Conservation (phyloP, 2,888 invertebrate genomes). For the Lochmaea capreae region DNA sequence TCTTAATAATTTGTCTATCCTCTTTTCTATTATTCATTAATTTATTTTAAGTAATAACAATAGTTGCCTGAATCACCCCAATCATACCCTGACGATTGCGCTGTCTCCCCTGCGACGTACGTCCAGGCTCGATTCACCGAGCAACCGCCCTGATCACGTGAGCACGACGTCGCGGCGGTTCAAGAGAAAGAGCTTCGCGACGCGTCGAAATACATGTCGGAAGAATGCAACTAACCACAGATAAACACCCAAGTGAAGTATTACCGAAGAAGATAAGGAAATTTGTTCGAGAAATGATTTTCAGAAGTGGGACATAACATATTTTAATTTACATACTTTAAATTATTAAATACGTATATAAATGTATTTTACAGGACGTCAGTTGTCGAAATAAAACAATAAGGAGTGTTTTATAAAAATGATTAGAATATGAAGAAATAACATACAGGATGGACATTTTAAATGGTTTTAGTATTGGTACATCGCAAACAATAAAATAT, state of each 20-base stretch:
- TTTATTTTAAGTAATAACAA: too few relatives aligned
- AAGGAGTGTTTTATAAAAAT: too few relatives aligned
- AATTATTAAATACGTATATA: background rate
- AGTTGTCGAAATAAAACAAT: background rate
- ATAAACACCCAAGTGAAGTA: conserved; percentile 50
- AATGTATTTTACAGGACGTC: background rate
- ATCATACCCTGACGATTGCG: conserved; percentile 47
- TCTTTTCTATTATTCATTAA: too few relatives aligned
- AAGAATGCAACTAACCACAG: conserved; percentile 54
- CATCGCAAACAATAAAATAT: too few relatives aligned
- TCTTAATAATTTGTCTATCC: too few relatives aligned
- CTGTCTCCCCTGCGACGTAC: conserved; percentile 43
- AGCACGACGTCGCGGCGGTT: conserved; percentile 52
- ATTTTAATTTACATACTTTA: background rate
- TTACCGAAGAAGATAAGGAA: conserved; percentile 33
- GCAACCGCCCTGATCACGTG: conserved; percentile 59
- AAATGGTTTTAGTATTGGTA: too few relatives aligned
- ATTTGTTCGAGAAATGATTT: conserved; percentile 11
- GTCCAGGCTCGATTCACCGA: conserved; percentile 48
- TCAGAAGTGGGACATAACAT: background rate
- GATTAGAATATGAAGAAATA: too few relatives aligned
- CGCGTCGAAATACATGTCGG: conserved; percentile 44
- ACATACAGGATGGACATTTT: too few relatives aligned
- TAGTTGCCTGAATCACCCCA: conserved; percentile 26
- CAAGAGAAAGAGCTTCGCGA: conserved; percentile 44